Evolutionary conservation across 1,140 invertebrate genomes (phyloP), one percentile per base, ranked within the genome.

Genomic region (Drosophila sechellia): DNA sequence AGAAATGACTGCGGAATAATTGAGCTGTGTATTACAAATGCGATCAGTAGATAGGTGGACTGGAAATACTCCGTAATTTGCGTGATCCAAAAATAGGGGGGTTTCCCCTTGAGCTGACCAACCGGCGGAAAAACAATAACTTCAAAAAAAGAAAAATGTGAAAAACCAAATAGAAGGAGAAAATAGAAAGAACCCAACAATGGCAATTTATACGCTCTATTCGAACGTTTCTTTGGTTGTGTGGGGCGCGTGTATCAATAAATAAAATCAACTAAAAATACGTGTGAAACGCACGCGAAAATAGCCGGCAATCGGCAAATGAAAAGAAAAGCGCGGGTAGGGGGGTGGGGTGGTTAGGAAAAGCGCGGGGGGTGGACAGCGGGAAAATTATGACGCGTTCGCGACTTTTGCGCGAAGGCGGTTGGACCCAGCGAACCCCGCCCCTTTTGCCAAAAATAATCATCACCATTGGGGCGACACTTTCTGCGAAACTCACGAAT

Each of bases 241-340:
- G 53, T 69, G 66, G 49, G 56, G 40, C 80, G 80, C 81, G 81
- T 84, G 81, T 80, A 74, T 85, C 81, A 84, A 84, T 84, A 84
- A 84, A 85, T 85, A 84, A 84, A 79, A 55, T 46, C 59, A 63
- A 85, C 80, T 84, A 85, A 85, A 84, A 84, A 84, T 84, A 84
- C 80, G 65, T 64, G 81, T 60, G 49, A 71, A 48, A 57, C 49
- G 72, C 54, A 74, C 68, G 68, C 68, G 69, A 73, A 74, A 73
- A 73, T 71, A 74, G 56, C 69, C 69, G 69, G 66, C 56, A 58
- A 54, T 54, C 10, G 22, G 39, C 46, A 57, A 42, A 17, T 39
- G 37, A 31, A 31, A 31, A 37, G 35, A 22, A 34, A 42, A 5
- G 13, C 3, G 11, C 0, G 0, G 3, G 1, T 0, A 4, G 13